Base-by-base conservation (phyloP, 1,140 invertebrate genomes). In the Drosophila tristis region DNA sequence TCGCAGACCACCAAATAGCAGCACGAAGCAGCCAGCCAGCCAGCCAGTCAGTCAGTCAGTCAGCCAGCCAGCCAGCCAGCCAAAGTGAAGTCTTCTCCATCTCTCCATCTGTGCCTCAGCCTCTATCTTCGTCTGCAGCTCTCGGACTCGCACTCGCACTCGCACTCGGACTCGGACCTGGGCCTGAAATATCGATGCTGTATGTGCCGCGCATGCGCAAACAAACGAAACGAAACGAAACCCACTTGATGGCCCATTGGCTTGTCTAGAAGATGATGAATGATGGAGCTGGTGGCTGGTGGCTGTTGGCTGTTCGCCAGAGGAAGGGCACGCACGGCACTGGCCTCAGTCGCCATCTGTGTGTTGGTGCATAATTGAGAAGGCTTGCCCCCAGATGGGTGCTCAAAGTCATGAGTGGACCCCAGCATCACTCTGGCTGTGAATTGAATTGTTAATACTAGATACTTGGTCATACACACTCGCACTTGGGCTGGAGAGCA, bases 201-300 rank as follows among this genome's bases (percentile, higher is more conserved):
- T 80, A 74, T 87, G 81, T 56, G 81, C 53, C n/a, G 74, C 82
- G 82, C 82, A 86, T 86, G 81, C 74, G 78, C 78, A 86, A 86
- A 78, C 82, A 86, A 87, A 77, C 47, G 59, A 74, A 64, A 71
- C 59, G 65, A 61, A 81, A 77, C 59, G 56, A 60, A 74, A 74
- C 71, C 74, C 66, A 59, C 56, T 66, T 85, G 81, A 78, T 78
- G 80, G 70, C 31, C 58, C 45, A 62, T 75, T 80, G 67, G 31
- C 57, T 60, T 35, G 53, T 15, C 25, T 25, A 55, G 57, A 25
- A 4, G 23, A 57, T 73, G 71, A 57, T 74, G 71, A 53, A 74
- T 74, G 60, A 13, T 39, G 35, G 35, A 39, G 35, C 35, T 13
- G 35, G 26, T 58, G 70, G 72, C 61, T 20, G 20, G 0, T 20